These are phyloP conservation scores for Campoletis raptor DNA, from an alignment of 2,888 invertebrate species.

Conservation along the genomic window DNA sequence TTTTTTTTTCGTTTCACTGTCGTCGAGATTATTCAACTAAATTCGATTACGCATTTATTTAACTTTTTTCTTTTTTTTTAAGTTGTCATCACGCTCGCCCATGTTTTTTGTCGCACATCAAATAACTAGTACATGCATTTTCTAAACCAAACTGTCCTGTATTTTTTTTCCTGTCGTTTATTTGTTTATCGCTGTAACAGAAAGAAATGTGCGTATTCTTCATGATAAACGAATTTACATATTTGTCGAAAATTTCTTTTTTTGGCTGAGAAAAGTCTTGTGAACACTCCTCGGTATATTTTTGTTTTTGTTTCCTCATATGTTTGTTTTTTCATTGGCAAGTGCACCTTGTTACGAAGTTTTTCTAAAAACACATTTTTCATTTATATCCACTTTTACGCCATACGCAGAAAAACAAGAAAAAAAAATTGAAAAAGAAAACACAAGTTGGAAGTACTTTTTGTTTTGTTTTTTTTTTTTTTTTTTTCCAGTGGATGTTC, in stretches of 20 bases:
- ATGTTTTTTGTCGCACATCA: conserved; percentile 69
- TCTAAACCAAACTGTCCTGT: conserved; percentile 35
- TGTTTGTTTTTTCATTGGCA: conserved; percentile 41
- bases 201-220: conserved; percentile 47
- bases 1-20: conserved; percentile 62
- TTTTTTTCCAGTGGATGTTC: conserved; percentile 36
- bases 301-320: conserved; percentile 26
- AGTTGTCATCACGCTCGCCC: conserved; percentile 48
- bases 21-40: conserved; percentile 44
- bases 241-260: conserved; percentile 23
- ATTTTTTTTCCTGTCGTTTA: conserved; percentile 24
- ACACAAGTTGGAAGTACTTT: conserved; percentile 51
- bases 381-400: conserved; percentile 36
- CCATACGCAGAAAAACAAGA: conserved; percentile 24
- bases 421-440: conserved; percentile 1
- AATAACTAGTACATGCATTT: conserved; percentile 74
- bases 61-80: conserved; percentile 36
- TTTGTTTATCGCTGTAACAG: conserved; percentile 42
- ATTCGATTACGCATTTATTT: conserved; percentile 59
- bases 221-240: conserved; percentile 25
- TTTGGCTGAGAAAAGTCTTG: conserved; percentile 66
- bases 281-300: conserved; percentile 75
- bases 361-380: conserved; percentile 45
- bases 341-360: conserved; percentile 58
- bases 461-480: conserved; percentile 6